phyloP scores from a whole-genome alignment of 2,797 vertebrate genomes.

The Harpagifer antarcticus region DNA sequence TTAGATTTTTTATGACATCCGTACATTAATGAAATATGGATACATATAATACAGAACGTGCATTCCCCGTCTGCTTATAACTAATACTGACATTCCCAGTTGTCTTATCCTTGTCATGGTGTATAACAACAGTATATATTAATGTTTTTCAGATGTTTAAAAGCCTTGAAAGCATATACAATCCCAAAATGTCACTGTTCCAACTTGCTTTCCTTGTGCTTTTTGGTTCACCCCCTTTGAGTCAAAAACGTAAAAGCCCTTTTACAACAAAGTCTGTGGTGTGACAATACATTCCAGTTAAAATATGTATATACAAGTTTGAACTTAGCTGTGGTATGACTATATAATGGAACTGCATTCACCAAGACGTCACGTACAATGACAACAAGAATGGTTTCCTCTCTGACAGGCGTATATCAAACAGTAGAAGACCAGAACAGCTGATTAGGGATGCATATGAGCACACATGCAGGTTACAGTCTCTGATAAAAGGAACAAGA shows the following conservation, averaged over 20 bases:
- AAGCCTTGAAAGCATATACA: constrained; percentile 32
- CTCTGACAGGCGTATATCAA: constrained; percentile 35
- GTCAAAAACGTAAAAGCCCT: constrained; percentile 65
- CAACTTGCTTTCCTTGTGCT: constrained; percentile 85
- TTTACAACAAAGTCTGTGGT: constrained; percentile 48
- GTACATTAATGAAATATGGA: constrained; percentile 67
- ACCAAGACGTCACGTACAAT: constrained; percentile 33
- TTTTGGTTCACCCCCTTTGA: constrained; percentile 73
- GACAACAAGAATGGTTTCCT: constrained; percentile 37
- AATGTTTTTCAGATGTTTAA: constrained; percentile 72
- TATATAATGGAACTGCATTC: constrained; percentile 48
- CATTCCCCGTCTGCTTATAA: constrained; percentile 75
- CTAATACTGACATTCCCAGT: constrained; percentile 65
- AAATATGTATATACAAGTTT: constrained; percentile 49
- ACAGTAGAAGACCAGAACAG: constrained; percentile 44
- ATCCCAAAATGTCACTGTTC: constrained; percentile 63
- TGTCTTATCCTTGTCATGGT: constrained; percentile 74
- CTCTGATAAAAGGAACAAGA: constrained; percentile 27
- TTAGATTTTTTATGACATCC: constrained; percentile 39
- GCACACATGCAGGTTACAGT: constrained; percentile 70
- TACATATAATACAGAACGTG: constrained; percentile 79
- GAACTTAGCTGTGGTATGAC: constrained; percentile 35
- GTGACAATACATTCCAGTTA: constrained; percentile 35
- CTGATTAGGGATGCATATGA: constrained; percentile 56
- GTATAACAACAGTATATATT: constrained; percentile 78